These are phyloP conservation scores for Petrocephalus sullivani DNA, from an alignment of 2,797 vertebrate genomes.

Conservation along the genomic window DNA sequence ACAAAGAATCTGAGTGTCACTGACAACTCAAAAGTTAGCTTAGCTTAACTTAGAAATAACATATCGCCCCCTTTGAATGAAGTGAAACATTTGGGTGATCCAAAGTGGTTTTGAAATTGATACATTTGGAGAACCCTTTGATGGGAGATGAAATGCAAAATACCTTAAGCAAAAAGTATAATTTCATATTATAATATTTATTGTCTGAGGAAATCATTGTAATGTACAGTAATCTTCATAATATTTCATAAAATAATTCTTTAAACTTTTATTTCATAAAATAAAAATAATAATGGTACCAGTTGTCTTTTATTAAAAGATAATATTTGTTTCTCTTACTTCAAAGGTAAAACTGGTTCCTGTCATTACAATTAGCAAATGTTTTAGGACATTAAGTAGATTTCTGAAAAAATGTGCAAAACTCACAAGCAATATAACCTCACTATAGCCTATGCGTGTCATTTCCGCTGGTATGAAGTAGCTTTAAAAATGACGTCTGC, in stretches of 20 bases:
- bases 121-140: neutral
- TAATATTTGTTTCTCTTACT: neutral
- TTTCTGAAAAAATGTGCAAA: neutral
- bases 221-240: neutral
- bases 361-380: neutral
- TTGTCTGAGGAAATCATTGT: neutral
- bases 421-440: neutral
- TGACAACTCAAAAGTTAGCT: neutral
- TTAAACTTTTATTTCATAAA: neutral
- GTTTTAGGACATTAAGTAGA: neutral
- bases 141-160: neutral
- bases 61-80: neutral
- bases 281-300: neutral
- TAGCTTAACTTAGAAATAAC: neutral
- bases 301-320: neutral
- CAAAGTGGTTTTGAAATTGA: neutral
- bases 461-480: neutral
- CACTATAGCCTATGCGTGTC: neutral
- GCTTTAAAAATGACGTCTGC: neutral
- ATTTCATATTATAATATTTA: neutral
- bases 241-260: neutral
- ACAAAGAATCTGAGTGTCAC: neutral
- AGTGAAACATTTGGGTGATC: neutral
- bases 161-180: neutral
- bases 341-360: neutral